Evolutionary conservation across 2,797 vertebrate genomes (phyloP).

Genomic region (Microctenopoma lineatum): DNA sequence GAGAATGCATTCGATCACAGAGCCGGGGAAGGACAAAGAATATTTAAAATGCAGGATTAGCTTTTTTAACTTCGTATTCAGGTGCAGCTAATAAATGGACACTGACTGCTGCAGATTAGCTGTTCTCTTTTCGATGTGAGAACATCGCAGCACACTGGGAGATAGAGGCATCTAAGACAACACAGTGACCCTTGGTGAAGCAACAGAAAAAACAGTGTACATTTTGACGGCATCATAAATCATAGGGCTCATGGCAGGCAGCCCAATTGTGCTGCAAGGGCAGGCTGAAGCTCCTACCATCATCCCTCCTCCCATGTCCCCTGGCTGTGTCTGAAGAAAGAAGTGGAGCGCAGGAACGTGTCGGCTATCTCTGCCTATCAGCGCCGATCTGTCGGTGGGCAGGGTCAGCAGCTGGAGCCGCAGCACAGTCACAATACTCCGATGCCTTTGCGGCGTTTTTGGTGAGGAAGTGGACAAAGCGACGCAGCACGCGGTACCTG

Average conservation of each 20-base stretch:
- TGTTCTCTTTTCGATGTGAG: constrained; percentile 52
- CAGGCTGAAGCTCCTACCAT: constrained; percentile 67
- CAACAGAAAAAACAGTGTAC: constrained; percentile 64
- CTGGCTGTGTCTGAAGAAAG: constrained; percentile 71
- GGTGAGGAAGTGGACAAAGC: constrained; percentile 36
- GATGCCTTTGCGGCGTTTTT: constrained; percentile 19
- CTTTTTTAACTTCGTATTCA: constrained; percentile 56
- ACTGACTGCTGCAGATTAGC: constrained; percentile 55
- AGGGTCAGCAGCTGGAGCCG: constrained; percentile 18
- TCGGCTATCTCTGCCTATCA: constrained; percentile 47
- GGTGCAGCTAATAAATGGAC: constrained; percentile 54
- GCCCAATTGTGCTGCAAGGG: constrained; percentile 76
- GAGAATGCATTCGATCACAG: constrained; percentile 38
- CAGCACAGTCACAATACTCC: constrained; percentile 11
- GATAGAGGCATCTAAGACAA: constrained; percentile 72
- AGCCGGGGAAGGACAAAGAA: constrained; percentile 30
- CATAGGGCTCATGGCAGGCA: constrained; percentile 72
- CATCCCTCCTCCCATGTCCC: constrained; percentile 72
- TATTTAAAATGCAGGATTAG: constrained; percentile 63
- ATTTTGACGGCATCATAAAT: constrained; percentile 81
- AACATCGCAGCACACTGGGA: constrained; percentile 37
- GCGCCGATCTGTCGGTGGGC: constrained; percentile 36
- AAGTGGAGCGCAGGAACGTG: constrained; percentile 72
- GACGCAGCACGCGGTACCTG: constrained; percentile 25
- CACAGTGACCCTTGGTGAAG: constrained; percentile 76